Conservation (phyloP, 2,113 vertebrate genomes). For the Struthio camelus region DNA sequence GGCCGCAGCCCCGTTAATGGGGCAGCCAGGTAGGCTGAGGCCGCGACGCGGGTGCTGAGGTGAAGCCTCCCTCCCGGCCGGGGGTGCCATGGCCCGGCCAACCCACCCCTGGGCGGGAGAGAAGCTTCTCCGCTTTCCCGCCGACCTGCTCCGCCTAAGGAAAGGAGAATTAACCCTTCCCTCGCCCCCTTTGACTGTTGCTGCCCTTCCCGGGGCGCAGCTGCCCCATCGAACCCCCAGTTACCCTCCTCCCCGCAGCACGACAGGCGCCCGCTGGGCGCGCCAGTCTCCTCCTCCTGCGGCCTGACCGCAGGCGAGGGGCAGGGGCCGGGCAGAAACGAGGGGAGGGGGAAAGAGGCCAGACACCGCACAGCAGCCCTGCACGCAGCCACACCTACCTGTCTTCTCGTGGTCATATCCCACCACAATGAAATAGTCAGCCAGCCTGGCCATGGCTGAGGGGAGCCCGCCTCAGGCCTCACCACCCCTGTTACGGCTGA, state of each 20-base stretch:
- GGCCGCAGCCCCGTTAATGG: background rate
- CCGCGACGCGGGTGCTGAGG: background rate
- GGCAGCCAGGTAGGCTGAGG: background rate
- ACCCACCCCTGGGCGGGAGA: background rate
- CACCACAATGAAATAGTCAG: conserved; percentile 94
- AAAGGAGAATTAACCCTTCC: background rate
- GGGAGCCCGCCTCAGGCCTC: conserved; percentile 22
- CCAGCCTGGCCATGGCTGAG: conserved; percentile 91
- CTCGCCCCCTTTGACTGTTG: background rate
- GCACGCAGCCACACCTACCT: conserved; percentile 79
- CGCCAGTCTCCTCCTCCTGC: conserved; percentile 43
- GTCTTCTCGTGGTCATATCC: conserved; percentile 94
- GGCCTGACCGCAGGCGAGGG: background rate
- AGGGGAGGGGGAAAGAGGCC: conserved; percentile 40
- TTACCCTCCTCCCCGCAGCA: background rate
- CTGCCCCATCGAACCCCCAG: background rate
- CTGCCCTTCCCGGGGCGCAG: background rate
- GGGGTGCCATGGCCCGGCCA: background rate
- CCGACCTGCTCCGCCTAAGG: background rate
- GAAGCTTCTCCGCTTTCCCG: background rate
- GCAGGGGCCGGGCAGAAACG: background rate
- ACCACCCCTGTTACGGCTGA: conserved; percentile 45
- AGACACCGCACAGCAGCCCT: conserved; percentile 16
- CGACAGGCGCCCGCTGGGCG: background rate
- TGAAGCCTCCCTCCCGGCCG: background rate